Conservation (phyloP, 2,113 vertebrate species). For the Petaurus breviceps region DNA sequence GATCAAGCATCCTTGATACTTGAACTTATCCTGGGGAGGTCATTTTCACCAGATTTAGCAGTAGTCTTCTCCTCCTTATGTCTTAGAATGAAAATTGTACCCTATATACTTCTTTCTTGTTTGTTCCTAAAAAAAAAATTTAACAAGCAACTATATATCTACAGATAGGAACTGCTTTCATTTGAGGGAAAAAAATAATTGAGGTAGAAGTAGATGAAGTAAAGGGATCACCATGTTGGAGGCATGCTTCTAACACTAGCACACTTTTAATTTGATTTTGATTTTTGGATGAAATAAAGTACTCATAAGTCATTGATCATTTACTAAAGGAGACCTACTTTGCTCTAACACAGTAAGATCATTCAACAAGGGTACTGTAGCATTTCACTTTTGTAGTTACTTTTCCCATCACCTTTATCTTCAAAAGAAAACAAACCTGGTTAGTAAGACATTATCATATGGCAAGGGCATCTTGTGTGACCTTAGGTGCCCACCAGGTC, state of each 20-base stretch:
- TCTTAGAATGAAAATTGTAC: not conserved
- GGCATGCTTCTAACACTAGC: no score
- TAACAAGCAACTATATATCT: not conserved
- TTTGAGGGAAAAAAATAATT: not conserved
- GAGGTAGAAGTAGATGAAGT: not conserved
- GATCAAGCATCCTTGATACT: not conserved
- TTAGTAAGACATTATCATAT: not conserved
- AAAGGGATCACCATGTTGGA: not conserved
- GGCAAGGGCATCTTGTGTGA: not conserved
- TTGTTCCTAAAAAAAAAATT: not conserved
- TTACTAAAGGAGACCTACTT: not conserved
- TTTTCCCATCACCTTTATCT: no score
- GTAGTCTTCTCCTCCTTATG: not conserved
- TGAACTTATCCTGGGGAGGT: not conserved
- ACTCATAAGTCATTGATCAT: not conserved
- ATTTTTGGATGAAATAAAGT: not conserved
- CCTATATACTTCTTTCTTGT: not conserved
- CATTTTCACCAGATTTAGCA: not conserved
- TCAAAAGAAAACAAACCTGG: not conserved
- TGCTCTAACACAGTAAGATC: not conserved
- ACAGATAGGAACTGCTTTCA: not conserved
- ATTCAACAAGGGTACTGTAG: not conserved
- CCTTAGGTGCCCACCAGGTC: not conserved
- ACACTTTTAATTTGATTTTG: not conserved
- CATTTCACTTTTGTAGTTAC: not conserved